Conservation (phyloP, 2,113 vertebrate species). For the Smithornis capensis region DNA sequence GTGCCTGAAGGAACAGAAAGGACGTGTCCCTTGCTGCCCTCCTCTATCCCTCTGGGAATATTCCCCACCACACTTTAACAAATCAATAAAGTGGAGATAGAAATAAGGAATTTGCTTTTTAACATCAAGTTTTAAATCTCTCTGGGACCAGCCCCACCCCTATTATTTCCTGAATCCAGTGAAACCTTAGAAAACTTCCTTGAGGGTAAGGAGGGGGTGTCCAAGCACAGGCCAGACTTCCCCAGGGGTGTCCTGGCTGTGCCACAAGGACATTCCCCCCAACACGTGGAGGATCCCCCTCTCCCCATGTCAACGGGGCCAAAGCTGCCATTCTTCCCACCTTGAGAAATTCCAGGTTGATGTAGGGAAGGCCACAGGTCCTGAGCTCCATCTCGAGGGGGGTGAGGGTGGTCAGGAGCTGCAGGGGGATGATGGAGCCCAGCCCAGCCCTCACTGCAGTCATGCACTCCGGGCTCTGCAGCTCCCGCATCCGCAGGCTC, state of each 20-base stretch:
- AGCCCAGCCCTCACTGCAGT: constrained; percentile 89
- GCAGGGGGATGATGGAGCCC: constrained; percentile 92
- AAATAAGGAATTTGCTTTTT: not conserved
- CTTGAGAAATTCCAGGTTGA: constrained; percentile 98
- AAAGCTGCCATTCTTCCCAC: constrained; percentile 26
- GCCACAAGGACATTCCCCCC: not conserved
- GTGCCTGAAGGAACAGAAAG: constrained; percentile 75
- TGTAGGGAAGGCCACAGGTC: constrained; percentile 92
- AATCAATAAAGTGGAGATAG: not conserved
- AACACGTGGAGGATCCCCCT: not conserved
- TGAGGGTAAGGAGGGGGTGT: not conserved
- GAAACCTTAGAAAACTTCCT: not conserved
- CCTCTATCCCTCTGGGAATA: not conserved
- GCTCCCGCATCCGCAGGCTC: constrained; percentile 87
- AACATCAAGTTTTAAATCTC: not conserved
- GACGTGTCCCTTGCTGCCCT: fast-evolving
- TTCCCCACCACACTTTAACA: not conserved
- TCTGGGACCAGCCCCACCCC: not conserved
- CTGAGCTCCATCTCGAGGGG: constrained; percentile 93
- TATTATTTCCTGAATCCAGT: not conserved
- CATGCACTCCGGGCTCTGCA: constrained; percentile 90
- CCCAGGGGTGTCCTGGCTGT: not conserved
- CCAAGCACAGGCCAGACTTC: not conserved
- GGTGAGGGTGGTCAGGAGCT: constrained; percentile 90
- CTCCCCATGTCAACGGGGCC: not conserved